These are phyloP conservation scores for Neoarius graeffei DNA, from an alignment of 2,113 vertebrate genomes.

Conservation along the genomic window DNA sequence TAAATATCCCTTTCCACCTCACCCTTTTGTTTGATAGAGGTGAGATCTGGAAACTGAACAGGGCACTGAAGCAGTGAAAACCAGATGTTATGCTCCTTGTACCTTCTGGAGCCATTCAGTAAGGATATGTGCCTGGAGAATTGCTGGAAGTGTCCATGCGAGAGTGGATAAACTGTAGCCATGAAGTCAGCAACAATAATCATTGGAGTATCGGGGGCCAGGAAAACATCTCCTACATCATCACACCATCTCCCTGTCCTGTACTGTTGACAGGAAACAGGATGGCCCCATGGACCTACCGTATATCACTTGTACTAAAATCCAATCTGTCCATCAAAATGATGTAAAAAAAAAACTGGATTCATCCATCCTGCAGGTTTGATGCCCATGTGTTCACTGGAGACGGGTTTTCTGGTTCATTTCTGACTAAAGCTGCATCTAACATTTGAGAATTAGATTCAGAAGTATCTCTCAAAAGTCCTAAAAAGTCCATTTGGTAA, in stretches of 20 bases:
- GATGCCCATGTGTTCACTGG: background rate
- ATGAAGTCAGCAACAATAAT: background rate
- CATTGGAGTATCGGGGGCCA: background rate
- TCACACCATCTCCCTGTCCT: background rate
- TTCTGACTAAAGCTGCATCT: background rate
- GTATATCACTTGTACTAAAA: background rate
- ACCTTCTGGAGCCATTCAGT: background rate
- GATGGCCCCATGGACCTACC: background rate
- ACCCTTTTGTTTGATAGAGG: background rate
- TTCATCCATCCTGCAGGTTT: background rate
- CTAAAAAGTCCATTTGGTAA: background rate
- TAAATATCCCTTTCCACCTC: background rate
- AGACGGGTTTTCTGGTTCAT: background rate
- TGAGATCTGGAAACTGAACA: background rate
- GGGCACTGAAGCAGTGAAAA: background rate
- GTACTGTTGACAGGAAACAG: background rate
- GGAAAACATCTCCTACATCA: background rate
- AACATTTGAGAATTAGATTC: background rate
- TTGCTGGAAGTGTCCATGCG: background rate
- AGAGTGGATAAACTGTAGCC: conserved; percentile 2
- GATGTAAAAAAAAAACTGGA: background rate
- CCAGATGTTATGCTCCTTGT: conserved; percentile 12
- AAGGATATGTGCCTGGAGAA: background rate
- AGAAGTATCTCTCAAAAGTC: background rate
- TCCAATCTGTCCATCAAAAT: background rate